phyloP scores from a whole-genome alignment of 2,113 vertebrate species.

The Chamaea fasciata region DNA sequence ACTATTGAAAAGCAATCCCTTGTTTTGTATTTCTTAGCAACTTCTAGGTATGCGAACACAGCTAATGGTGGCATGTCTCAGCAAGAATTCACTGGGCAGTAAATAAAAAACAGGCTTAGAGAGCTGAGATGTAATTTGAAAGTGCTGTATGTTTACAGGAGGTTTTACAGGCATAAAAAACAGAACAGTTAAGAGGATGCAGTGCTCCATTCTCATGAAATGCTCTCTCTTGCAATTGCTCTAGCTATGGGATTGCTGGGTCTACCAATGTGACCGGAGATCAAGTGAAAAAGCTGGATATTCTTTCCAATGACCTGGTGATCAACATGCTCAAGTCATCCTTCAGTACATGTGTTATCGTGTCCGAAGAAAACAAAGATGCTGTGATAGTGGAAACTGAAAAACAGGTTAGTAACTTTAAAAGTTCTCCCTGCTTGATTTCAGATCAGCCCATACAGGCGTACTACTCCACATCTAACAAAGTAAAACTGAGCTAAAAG shows the following conservation, averaged over 20 bases:
- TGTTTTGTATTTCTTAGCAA: background rate
- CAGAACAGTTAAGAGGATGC: background rate
- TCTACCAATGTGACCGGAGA: constrained; percentile 95
- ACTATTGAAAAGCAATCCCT: background rate
- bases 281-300: constrained; percentile 95
- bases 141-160: background rate
- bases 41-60: background rate
- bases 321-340: constrained; percentile 96
- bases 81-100: background rate
- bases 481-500: background rate
- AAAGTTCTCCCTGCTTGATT: background rate
- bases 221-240: background rate
- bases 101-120: background rate
- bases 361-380: constrained; percentile 90
- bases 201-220: fast-evolving
- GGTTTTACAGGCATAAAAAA: background rate
- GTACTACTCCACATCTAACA: background rate
- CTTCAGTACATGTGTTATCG: constrained; percentile 89
- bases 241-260: constrained; percentile 92
- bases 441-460: background rate
- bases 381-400: constrained; percentile 91
- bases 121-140: background rate
- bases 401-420: constrained; percentile 74
- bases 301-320: constrained; percentile 95
- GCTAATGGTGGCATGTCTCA: background rate